Conservation (phyloP, 2,797 vertebrate species). For the Enteromius thamalakanensis region DNA sequence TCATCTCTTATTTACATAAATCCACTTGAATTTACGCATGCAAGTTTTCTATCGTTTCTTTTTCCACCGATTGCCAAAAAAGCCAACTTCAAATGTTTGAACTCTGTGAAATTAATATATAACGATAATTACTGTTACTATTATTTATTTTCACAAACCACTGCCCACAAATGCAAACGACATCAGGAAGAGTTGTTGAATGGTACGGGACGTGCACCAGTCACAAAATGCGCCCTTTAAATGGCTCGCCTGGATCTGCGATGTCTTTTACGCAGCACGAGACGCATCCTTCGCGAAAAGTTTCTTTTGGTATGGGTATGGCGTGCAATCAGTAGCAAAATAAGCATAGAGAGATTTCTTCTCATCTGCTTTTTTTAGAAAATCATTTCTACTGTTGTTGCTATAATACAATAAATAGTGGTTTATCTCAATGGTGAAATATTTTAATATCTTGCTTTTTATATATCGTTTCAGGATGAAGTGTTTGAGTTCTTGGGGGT, state of each 20-base stretch:
- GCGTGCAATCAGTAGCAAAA: constrained; percentile 56
- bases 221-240: constrained; percentile 31
- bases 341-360: constrained; percentile 46
- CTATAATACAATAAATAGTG: constrained; percentile 78
- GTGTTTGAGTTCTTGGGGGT: constrained; percentile 42
- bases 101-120: constrained; percentile 26
- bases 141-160: constrained; percentile 45
- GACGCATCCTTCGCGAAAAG: background rate
- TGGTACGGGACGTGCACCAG: constrained; percentile 31
- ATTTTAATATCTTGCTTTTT: constrained; percentile 71
- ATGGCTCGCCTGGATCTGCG: constrained; percentile 24
- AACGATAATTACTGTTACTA: constrained; percentile 17
- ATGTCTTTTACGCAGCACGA: constrained; percentile 22
- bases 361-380: constrained; percentile 69
- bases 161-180: constrained; percentile 37
- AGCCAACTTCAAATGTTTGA: constrained; percentile 74
- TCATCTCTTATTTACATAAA: constrained; percentile 38
- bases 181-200: constrained; percentile 21
- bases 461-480: constrained; percentile 52
- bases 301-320: background rate
- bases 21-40: constrained; percentile 39
- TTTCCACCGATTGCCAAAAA: constrained; percentile 70
- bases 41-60: constrained; percentile 49
- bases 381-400: constrained; percentile 74
- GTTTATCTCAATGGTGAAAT: constrained; percentile 75